Base-by-base conservation (phyloP, 1,140 invertebrate genomes). In the Dinothrombium tinctorium region DNA sequence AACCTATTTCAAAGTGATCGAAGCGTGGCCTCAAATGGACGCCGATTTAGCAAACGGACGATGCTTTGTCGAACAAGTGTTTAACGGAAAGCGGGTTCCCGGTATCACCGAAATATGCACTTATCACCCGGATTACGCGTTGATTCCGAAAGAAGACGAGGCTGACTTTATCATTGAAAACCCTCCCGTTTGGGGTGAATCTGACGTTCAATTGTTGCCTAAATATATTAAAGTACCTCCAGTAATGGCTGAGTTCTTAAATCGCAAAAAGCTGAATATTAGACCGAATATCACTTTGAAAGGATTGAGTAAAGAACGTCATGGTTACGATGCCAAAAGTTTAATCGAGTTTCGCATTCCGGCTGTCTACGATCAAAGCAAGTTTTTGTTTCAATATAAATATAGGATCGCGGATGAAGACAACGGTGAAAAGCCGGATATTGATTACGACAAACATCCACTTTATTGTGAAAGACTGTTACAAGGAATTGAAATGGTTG, bases 121-220 rank as follows among this genome's bases (percentile, higher is more conserved):
- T 4, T 11, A 19, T 2, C 31, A 37, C 4, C 46, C 47, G 2
- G 47, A 48, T 32, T 48, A 25, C 28, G 36, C 36, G 15, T 32
- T 48, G 11, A 39, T 48, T 28, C 46, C 45, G 14, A 42, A 43
- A 29, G 46, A 48, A 12, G 46, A 48, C 29, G 47, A 48, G 15
- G 20, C 26, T 15, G 28, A 32, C 28, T 12, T 45, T 12, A n/a
- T n/a, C n/a, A n/a, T n/a, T n/a, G 11, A 31, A n/a, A 19, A 14
- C 5, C 33, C 20, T 32, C 17, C 15, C n/a, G 20, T 47, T 39
- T 25, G 45, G 6, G 44, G 40, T 23, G 8, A 29, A 8, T 42
- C 35, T 21, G 14, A 39, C 11, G 17, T 41, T n/a, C 37, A 25
- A 14, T 12, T 46, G n/a, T 40, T 46, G 32, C 44, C 42, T 2